Percentiles rank a stretch among this genome's conserved stretches.
These are phyloP conservation scores for Fopius arisanus DNA, from an alignment of 1,140 invertebrate genomes.

Conservation along the genomic window DNA sequence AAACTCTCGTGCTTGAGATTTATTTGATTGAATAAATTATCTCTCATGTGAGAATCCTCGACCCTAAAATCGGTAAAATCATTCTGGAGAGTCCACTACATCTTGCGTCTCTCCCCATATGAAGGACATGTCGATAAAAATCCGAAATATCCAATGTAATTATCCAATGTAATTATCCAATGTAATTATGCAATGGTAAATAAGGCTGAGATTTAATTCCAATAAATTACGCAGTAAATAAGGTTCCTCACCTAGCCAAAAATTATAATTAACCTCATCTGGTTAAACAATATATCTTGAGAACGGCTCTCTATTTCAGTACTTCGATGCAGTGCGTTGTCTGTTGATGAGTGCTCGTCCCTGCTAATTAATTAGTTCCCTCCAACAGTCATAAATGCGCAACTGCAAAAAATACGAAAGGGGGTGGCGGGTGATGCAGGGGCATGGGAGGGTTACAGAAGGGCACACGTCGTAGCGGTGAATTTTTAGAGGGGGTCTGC, in stretches of 20 bases:
- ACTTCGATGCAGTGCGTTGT: background rate
- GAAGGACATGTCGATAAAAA: background rate
- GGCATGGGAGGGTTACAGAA: conserved; percentile 21
- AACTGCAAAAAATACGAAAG: background rate
- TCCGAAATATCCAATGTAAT: no score
- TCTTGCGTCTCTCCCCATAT: background rate
- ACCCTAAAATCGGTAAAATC: background rate
- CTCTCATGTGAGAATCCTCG: background rate
- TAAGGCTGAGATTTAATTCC: background rate
- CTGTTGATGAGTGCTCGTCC: background rate
- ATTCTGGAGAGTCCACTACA: background rate
- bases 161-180: no score
- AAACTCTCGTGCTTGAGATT: background rate
- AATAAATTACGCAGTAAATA: background rate
- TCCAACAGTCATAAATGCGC: conserved; percentile 8
- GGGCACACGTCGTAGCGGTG: conserved; percentile 13
- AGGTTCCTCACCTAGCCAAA: background rate
- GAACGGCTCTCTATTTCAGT: background rate
- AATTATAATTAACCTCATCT: background rate
- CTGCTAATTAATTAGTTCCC: background rate
- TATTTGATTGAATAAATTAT: background rate
- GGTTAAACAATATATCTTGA: background rate
- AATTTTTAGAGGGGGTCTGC: background rate
- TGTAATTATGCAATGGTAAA: no score
- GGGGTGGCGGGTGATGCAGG: background rate